Percentiles rank a stretch among this genome's conserved stretches.
Evolutionary conservation across 2,797 vertebrate species (phyloP).

Genomic region (Sebastes minor): DNA sequence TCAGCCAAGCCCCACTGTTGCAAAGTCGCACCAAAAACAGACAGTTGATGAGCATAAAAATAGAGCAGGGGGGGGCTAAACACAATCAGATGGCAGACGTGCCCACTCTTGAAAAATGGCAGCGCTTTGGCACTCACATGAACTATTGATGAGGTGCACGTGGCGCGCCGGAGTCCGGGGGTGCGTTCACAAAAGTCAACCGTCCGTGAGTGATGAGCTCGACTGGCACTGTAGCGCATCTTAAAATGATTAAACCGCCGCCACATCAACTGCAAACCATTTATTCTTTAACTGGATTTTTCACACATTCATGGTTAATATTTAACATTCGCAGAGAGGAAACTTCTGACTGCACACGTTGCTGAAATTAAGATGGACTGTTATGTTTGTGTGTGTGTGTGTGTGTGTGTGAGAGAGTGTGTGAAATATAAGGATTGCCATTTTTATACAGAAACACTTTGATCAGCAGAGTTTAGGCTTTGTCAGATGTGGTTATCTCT

Average conservation of each 20-base stretch:
- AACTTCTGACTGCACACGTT: conserved; percentile 17
- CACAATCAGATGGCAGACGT: conserved; percentile 71
- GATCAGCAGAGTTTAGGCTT: conserved; percentile 52
- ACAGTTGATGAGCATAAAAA: conserved; percentile 48
- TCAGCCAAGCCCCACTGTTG: conserved; percentile 32
- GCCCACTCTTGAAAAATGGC: conserved; percentile 64
- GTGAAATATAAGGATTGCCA: conserved; percentile 43
- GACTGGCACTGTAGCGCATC: conserved; percentile 57
- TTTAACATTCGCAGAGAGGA: conserved; percentile 27
- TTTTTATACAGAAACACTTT: conserved; percentile 57
- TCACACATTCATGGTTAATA: conserved; percentile 50
- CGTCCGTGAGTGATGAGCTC: conserved; percentile 68
- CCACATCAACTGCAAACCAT: conserved; percentile 64
- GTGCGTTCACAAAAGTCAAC: conserved; percentile 58
- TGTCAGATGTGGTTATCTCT: conserved; percentile 53
- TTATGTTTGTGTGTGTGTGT: conserved; percentile 13
- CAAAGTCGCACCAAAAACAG: conserved; percentile 34
- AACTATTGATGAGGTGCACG: conserved; percentile 74
- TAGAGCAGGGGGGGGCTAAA: conserved; percentile 45
- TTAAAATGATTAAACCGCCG: conserved; percentile 67
- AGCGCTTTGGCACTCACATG: conserved; percentile 49
- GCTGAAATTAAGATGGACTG: conserved; percentile 45
- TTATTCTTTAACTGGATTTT: conserved; percentile 50
- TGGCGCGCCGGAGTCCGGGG: conserved; percentile 46
- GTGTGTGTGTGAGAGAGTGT: conserved; percentile 6